Base-by-base conservation (phyloP, 2,113 vertebrate species). In the Rallus limicola region DNA sequence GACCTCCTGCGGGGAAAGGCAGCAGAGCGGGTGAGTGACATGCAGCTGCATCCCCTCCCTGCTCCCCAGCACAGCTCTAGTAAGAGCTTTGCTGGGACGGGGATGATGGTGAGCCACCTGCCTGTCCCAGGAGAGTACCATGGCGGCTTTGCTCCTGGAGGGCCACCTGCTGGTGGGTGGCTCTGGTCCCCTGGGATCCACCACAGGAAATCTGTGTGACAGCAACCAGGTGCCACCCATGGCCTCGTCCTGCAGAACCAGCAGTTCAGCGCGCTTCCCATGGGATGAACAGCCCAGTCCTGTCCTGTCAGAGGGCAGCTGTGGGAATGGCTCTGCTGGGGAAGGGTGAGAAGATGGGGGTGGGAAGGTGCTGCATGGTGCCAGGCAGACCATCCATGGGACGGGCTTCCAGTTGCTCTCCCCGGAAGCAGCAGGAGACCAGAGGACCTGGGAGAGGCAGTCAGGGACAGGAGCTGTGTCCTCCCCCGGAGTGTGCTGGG, bases 1-100 rank as follows among this genome's bases (percentile, higher is more conserved):
- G 4, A 90, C 98, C 95, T 99, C 99, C 99, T 99, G 98, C 59
- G 97, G 95, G 94, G 72, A 83, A 96, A 89, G 80, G 56, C 79
- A 59, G 38, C 6, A 6, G 69, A 63, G 58, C 2, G 3, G 8
- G 29, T 77, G 70, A 83, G 92, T 1, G 34, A 34, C 1, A 6
- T 1, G 4, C 1, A 2, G 42, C 11, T 21, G 5, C 46, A 2
- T 6, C 53, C 36, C 21, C 40, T 34, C 46, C 28, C 74, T 1
- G 1, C 7, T 52, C 68, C 69, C 68, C 48, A 14, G 58, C 14
- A 33, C 29, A 5, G 58, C 58, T 11, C 83, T 50, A 3, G 56
- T 1, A 9, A 17, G n/a, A 13, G 69, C 40, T 40, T 31, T 5
- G 2, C 8, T 19, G 62, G 79, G 63, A 34, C 9, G 42, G 48